Evolutionary conservation across 2,888 invertebrate species (phyloP).

Genomic region (Chrysomela aeneicollis): DNA sequence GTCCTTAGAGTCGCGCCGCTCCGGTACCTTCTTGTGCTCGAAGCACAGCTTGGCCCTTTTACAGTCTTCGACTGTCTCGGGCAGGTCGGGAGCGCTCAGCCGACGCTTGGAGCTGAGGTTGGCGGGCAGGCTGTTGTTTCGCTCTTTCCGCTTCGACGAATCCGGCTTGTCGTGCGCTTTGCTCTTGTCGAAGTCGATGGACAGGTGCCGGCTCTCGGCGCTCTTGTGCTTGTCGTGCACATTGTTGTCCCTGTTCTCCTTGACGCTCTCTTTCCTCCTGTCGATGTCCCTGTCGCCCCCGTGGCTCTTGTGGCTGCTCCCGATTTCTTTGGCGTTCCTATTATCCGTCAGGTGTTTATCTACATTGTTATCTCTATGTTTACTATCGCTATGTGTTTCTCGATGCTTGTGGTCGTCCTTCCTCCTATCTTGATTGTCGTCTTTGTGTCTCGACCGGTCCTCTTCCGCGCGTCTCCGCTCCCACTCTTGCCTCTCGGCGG

Average conservation of each 20-base stretch:
- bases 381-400: constrained; percentile 63
- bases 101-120: constrained; percentile 76
- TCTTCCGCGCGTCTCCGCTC: constrained; percentile 57
- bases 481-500: constrained; percentile 45
- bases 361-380: constrained; percentile 55
- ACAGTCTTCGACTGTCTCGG: constrained; percentile 66
- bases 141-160: constrained; percentile 66
- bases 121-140: constrained; percentile 70
- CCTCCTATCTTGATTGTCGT: constrained; percentile 60
- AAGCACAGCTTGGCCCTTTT: constrained; percentile 70
- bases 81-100: constrained; percentile 79
- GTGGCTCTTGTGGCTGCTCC: constrained; percentile 51
- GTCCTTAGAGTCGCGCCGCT: constrained; percentile 78
- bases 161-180: constrained; percentile 47
- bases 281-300: constrained; percentile 58
- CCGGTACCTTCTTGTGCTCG: constrained; percentile 63
- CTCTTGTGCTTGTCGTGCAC: constrained; percentile 63
- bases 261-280: constrained; percentile 60
- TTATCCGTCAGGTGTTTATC: constrained; percentile 48
- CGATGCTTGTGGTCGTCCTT: constrained; percentile 65
- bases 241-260: constrained; percentile 64
- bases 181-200: constrained; percentile 63
- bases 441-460: constrained; percentile 53
- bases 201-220: constrained; percentile 61
- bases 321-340: constrained; percentile 60